Conservation (phyloP, 2,797 vertebrate species). For the Mormyrops attenuatus region DNA sequence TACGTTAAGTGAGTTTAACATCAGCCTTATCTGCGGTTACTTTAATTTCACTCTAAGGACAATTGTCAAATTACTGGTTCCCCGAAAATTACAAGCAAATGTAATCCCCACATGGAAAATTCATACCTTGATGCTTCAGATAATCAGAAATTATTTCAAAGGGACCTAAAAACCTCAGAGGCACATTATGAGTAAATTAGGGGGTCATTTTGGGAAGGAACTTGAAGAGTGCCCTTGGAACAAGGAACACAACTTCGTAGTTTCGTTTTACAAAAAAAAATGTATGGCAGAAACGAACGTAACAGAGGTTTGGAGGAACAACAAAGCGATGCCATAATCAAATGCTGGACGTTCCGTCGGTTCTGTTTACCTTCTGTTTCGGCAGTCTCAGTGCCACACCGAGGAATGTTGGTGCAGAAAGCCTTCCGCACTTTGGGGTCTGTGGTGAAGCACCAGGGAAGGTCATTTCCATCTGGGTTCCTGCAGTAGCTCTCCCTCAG, state of each 20-base stretch:
- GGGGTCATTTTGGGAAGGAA: neutral
- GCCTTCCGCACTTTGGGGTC: conserved; percentile 82
- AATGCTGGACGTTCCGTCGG: neutral
- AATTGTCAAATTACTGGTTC: neutral
- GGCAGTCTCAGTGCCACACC: conserved; percentile 64
- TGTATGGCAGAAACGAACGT: neutral
- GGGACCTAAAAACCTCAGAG: conserved; percentile 23
- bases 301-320: neutral
- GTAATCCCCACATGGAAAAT: neutral
- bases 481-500: conserved; percentile 93
- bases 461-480: conserved; percentile 92
- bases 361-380: conserved; percentile 47
- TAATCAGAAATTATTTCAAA: conserved; percentile 26
- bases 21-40: neutral
- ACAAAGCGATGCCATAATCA: neutral
- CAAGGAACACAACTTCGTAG: neutral
- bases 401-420: conserved; percentile 87
- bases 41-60: neutral
- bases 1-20: conserved; percentile 5
- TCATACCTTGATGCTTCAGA: neutral
- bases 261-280: conserved; percentile 17
- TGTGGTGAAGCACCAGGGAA: conserved; percentile 95
- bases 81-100: neutral
- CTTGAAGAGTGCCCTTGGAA: conserved; percentile 24
- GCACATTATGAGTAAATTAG: conserved; percentile 4